Evolutionary conservation across 2,113 vertebrate genomes (phyloP).

Genomic region (Sylvilagus bachmani): DNA sequence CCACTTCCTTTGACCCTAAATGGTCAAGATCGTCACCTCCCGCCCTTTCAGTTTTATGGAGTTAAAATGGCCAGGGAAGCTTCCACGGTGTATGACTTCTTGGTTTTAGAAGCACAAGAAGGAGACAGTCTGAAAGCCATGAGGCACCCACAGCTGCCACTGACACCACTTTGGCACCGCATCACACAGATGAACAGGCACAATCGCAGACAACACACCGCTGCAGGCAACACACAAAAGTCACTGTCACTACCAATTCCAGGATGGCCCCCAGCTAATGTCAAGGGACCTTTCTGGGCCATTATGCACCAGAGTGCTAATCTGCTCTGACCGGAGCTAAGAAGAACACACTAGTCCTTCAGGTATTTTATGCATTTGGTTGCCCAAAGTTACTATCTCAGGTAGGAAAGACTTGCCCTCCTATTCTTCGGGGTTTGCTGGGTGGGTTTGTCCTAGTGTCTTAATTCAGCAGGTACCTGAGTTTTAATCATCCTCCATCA

Average conservation of each 20-base stretch:
- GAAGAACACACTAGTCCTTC: background rate
- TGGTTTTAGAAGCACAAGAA: background rate
- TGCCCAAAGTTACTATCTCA: background rate
- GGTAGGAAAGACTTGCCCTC: background rate
- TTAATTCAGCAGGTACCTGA: background rate
- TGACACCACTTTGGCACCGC: background rate
- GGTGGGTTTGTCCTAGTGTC: background rate
- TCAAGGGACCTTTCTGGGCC: background rate
- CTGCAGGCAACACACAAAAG: background rate
- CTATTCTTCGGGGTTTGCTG: background rate
- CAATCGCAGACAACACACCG: background rate
- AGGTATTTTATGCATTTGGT: background rate
- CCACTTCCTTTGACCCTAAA: background rate
- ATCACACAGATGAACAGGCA: background rate
- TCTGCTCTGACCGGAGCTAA: background rate
- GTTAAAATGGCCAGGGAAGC: background rate
- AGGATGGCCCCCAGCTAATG: background rate
- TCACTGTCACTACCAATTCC: background rate
- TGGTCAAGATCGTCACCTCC: background rate
- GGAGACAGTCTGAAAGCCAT: background rate
- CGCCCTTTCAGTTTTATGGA: background rate
- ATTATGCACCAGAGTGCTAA: background rate
- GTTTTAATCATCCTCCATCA: background rate
- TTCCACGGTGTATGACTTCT: background rate
- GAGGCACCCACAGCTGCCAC: background rate